Evolutionary conservation across 2,113 vertebrate species (phyloP).

Genomic region (Gymnorhina tibicen): DNA sequence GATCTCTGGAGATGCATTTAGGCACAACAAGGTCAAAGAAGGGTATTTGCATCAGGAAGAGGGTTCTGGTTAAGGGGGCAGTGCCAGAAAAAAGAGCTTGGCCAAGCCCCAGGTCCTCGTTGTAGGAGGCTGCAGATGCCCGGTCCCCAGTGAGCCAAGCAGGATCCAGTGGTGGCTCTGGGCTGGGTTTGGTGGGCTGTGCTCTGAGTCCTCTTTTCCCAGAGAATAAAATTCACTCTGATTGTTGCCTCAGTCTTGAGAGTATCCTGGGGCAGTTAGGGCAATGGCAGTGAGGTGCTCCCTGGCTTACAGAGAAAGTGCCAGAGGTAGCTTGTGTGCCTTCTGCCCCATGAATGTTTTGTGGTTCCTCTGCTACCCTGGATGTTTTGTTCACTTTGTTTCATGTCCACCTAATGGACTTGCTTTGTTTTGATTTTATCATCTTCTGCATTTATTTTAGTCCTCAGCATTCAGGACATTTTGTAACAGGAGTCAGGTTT

Average conservation of each 20-base stretch:
- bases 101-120: neutral
- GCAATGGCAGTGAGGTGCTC: neutral
- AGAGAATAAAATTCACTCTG: neutral
- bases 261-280: neutral
- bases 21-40: neutral
- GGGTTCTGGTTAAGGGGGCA: neutral
- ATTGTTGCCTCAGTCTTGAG: neutral
- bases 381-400: neutral
- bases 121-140: neutral
- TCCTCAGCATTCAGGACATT: neutral
- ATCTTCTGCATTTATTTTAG: neutral
- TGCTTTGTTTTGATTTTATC: neutral
- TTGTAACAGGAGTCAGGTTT: neutral
- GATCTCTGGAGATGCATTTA: neutral
- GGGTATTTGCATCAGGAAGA: neutral
- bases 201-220: neutral
- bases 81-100: neutral
- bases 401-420: neutral
- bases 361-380: neutral
- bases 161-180: neutral
- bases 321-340: neutral
- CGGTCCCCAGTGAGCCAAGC: rapidly evolving
- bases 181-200: neutral
- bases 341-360: neutral
- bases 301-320: neutral